Percentiles rank a stretch among this genome's conserved stretches.
Conservation (phyloP, 2,797 vertebrate genomes). For the Pteropus rufus region DNA sequence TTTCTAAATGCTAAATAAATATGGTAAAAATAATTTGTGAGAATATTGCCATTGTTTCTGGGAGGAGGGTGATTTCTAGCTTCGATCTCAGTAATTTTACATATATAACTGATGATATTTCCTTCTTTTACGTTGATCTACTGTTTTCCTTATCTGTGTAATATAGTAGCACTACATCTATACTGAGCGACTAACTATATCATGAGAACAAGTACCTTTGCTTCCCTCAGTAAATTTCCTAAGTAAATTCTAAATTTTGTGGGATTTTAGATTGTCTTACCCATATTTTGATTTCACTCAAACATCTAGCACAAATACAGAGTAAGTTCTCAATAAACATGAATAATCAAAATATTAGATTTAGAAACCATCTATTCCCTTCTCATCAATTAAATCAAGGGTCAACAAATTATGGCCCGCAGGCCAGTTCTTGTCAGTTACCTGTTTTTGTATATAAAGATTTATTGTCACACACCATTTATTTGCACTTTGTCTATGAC, state of each 20-base stretch:
- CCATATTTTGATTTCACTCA: not conserved
- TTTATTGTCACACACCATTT: not conserved
- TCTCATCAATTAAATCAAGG: not conserved
- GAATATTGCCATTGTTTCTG: not conserved
- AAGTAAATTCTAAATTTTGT: conserved; percentile 20
- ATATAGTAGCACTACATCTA: not conserved
- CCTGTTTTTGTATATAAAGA: not conserved
- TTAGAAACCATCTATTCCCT: not conserved
- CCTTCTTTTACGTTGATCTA: not conserved
- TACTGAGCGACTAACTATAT: not conserved
- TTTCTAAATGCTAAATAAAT: not conserved
- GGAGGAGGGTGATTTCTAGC: not conserved
- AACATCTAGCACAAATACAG: not conserved
- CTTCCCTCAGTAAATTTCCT: not conserved
- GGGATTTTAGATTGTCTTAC: not conserved
- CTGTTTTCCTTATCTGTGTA: not conserved
- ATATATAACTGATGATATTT: not conserved
- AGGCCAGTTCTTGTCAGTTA: not conserved
- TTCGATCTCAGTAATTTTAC: not conserved
- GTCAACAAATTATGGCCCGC: not conserved
- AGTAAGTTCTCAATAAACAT: not conserved
- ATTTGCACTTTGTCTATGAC: not conserved
- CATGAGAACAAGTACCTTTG: not conserved
- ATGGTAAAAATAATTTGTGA: not conserved
- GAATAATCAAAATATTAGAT: conserved; percentile 3